phyloP scores from a whole-genome alignment of 2,888 invertebrate species.

The Monopis laevigella region DNA sequence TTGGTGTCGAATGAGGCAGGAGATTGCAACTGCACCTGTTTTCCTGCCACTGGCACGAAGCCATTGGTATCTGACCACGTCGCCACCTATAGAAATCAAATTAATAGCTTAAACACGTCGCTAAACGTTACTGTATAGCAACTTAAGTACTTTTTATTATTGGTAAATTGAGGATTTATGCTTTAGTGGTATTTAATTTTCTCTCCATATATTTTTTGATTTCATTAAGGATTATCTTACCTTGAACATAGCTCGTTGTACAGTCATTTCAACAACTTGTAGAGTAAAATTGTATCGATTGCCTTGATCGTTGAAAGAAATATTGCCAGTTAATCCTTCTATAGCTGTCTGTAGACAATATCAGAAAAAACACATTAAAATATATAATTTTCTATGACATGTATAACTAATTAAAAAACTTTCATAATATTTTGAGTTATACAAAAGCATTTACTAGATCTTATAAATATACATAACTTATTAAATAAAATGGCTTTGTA shows the following conservation, averaged over 20 bases:
- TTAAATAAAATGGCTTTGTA: too few relatives aligned
- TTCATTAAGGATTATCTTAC: too few relatives aligned
- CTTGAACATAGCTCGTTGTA: slow-evolving; percentile 92
- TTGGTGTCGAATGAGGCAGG: slow-evolving; percentile 80
- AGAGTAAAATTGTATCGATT: slow-evolving; percentile 88
- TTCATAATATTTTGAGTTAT: too few relatives aligned
- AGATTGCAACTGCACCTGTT: slow-evolving; percentile 77
- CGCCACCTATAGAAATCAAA: slow-evolving; percentile 68
- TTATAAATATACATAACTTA: too few relatives aligned
- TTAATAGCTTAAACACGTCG: background rate
- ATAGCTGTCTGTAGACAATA: slow-evolving; percentile 77
- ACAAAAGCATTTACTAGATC: too few relatives aligned
- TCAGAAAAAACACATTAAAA: background rate
- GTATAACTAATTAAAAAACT: too few relatives aligned
- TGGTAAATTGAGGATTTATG: too few relatives aligned
- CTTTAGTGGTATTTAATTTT: too few relatives aligned
- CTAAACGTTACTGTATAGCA: too few relatives aligned
- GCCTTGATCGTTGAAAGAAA: slow-evolving; percentile 91
- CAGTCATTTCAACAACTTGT: slow-evolving; percentile 93
- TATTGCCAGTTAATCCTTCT: slow-evolving; percentile 90
- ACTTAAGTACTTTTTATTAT: too few relatives aligned
- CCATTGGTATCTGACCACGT: slow-evolving; percentile 88
- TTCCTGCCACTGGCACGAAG: slow-evolving; percentile 77
- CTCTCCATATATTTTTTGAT: too few relatives aligned
- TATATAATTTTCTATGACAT: too few relatives aligned